Conservation (phyloP, 1,140 invertebrate genomes). For the Drosophila mayri region DNA sequence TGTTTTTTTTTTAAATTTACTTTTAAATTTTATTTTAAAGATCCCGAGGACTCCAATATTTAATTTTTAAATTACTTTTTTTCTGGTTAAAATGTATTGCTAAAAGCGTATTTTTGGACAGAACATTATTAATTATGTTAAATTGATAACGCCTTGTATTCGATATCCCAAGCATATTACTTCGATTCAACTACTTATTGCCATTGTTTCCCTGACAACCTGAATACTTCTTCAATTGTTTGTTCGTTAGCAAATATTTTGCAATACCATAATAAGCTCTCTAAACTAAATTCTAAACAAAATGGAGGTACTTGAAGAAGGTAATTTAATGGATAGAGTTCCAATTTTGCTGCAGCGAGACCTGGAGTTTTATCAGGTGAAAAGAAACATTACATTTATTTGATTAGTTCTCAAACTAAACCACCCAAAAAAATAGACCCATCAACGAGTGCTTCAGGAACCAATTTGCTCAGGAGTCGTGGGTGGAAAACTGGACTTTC, state of each 20-base stretch:
- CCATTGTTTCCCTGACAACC: conserved; percentile 49
- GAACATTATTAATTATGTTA: too few species aligned
- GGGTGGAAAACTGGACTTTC: conserved; percentile 91
- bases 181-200: background rate
- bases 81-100: too few species aligned
- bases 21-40: too few species aligned
- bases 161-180: background rate
- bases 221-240: conserved; percentile 26
- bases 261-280: background rate
- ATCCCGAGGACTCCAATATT: too few species aligned
- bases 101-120: too few species aligned
- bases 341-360: conserved; percentile 91
- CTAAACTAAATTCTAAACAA: conserved; percentile 2
- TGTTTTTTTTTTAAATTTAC: background rate
- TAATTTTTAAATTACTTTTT: too few species aligned
- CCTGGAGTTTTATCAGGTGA: conserved; percentile 92
- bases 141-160: too few species aligned
- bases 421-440: conserved; percentile 85
- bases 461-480: conserved; percentile 90
- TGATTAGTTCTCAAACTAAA: background rate
- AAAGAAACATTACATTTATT: background rate
- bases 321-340: conserved; percentile 93
- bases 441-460: conserved; percentile 91
- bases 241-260: conserved; percentile 36
- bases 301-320: conserved; percentile 94